Conservation (phyloP, 2,113 vertebrate genomes). For the Chunga burmeisteri region DNA sequence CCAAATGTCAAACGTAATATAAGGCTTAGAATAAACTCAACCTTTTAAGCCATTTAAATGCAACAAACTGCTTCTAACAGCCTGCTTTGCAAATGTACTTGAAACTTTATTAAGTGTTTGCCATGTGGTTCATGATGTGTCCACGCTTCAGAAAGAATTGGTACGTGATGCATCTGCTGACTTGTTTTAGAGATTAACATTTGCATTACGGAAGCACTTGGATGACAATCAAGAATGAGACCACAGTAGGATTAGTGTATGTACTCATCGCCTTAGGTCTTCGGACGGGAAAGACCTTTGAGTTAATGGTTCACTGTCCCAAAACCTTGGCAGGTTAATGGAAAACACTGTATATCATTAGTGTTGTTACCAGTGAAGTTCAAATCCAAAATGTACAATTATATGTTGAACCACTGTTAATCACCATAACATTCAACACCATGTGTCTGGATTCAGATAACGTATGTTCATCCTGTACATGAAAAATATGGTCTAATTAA, state of each 20-base stretch:
- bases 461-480: neutral
- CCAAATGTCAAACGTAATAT: neutral
- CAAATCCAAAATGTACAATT: neutral
- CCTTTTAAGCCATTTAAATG: conserved; percentile 30
- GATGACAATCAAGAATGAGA: neutral
- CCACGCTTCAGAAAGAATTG: neutral
- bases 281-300: neutral
- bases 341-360: neutral
- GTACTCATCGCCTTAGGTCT: neutral
- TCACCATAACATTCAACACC: neutral
- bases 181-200: neutral
- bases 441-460: neutral
- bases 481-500: neutral
- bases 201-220: neutral
- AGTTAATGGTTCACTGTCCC: neutral
- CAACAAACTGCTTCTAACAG: neutral
- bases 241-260: neutral
- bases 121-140: neutral
- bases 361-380: neutral
- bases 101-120: neutral
- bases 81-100: neutral
- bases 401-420: neutral
- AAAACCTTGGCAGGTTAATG: neutral
- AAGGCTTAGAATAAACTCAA: conserved; percentile 21
- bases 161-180: neutral